phyloP scores from a whole-genome alignment of 2,888 invertebrate genomes.

The Iphiclides podalirius region DNA sequence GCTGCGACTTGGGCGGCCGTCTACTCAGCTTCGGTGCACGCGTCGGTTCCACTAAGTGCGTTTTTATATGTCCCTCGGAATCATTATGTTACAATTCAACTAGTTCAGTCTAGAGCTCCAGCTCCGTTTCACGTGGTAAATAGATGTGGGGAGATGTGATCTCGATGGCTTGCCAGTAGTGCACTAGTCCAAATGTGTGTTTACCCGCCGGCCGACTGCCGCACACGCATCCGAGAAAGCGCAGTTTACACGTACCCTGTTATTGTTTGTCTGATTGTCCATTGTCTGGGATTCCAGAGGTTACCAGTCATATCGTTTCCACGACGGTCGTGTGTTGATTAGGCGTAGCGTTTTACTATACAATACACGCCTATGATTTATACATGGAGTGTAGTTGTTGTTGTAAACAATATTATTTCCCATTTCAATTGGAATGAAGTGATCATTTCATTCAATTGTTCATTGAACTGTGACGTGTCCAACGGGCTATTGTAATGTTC shows the following conservation, averaged over 20 bases:
- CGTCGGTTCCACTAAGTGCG: too few relatives aligned
- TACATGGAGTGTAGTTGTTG: background rate
- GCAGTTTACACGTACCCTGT: slow-evolving; percentile 19
- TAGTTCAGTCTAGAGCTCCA: too few relatives aligned
- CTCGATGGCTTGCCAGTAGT: background rate
- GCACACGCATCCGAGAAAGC: slow-evolving; percentile 13
- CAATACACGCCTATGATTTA: background rate
- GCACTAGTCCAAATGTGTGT: too few relatives aligned
- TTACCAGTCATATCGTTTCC: slow-evolving; percentile 16
- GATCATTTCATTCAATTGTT: background rate
- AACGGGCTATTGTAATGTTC: too few relatives aligned
- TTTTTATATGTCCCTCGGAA: too few relatives aligned
- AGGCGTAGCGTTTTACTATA: slow-evolving; percentile 1
- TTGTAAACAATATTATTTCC: background rate
- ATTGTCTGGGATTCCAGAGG: slow-evolving; percentile 24
- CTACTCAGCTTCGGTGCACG: too few relatives aligned
- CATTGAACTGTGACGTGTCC: too few relatives aligned
- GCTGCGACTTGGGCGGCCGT: too few relatives aligned
- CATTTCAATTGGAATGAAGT: too few relatives aligned
- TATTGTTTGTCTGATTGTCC: slow-evolving; percentile 23
- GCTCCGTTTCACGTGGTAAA: too few relatives aligned
- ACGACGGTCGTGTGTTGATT: slow-evolving; percentile 7
- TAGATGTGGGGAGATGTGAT: too few relatives aligned
- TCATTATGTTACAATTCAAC: too few relatives aligned
- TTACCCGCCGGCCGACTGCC: slow-evolving; percentile 2